A percentile compares a stretch with the other conserved stretches of the same genome.
These are phyloP conservation scores for Cromileptes altivelis DNA, from an alignment of 2,113 vertebrate species.

Conservation along the genomic window DNA sequence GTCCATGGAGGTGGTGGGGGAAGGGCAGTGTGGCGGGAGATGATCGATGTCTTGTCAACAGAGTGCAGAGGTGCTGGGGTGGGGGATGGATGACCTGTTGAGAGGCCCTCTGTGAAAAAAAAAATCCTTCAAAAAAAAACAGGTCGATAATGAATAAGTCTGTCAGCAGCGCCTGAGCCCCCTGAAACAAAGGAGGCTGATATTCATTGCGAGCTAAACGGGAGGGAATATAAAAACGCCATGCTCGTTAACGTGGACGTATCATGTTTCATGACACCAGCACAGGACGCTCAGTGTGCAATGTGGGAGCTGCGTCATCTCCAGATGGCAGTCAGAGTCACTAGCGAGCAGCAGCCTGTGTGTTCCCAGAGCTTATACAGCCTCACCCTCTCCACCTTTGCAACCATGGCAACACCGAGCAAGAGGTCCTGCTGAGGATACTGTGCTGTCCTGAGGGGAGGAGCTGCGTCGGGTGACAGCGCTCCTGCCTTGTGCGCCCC, in stretches of 20 bases:
- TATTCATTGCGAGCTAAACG: constrained; percentile 4
- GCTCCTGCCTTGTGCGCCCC: constrained; percentile 45
- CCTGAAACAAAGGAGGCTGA: constrained; percentile 35
- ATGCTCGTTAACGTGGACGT: not conserved
- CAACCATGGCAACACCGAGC: constrained; percentile 86
- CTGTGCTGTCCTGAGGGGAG: constrained; percentile 68
- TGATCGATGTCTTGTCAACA: constrained; percentile 69
- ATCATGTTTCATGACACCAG: constrained; percentile 6
- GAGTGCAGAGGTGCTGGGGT: constrained; percentile 13
- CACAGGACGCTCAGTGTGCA: constrained; percentile 23
- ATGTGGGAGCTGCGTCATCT: constrained; percentile 68
- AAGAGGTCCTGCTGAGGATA: constrained; percentile 72
- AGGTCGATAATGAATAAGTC: constrained; percentile 56
- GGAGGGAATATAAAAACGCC: not conserved
- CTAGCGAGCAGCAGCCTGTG: constrained; percentile 38
- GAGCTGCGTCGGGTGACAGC: constrained; percentile 47
- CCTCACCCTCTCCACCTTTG: constrained; percentile 84
- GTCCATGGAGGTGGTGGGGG: constrained; percentile 38
- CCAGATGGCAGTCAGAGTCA: constrained; percentile 76
- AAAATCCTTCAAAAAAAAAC: constrained; percentile 24
- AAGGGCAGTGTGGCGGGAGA: constrained; percentile 19
- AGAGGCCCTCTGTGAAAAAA: constrained; percentile 49
- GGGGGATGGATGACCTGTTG: constrained; percentile 72
- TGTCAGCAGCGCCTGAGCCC: constrained; percentile 30
- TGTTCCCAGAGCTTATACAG: constrained; percentile 54